Base-by-base conservation (phyloP, 1,140 invertebrate genomes). In the Papilio machaon region DNA sequence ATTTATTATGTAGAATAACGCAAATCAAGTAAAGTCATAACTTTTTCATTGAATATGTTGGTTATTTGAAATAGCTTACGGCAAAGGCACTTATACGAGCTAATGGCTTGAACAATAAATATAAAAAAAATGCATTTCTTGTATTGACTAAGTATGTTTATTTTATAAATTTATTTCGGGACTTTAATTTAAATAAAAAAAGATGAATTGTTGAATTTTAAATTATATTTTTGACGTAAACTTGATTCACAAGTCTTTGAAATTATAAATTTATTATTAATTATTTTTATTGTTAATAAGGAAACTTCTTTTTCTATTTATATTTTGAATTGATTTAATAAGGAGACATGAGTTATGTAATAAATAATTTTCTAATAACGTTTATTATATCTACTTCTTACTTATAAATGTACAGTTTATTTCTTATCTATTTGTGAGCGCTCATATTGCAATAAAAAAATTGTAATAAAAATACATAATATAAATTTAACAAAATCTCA, bases 381-480 rank as follows among this genome's bases (percentile, higher is more conserved):
- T 19, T 11, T 30, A 64, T 30, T 35, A 23, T 35, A 15, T 75
- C 8, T 75, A 46, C 47, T 75, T 23, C 46, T 73, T 74, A 74
- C 47, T 46, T 74, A 17, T 58, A 64, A 13, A n/a, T 75, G n/a
- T 75, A 75, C 23, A 75, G 9, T 19, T 75, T 73, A 73, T 75
- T 75, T 46, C 30, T 30, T 75, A 23, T 75, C 70, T 75, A 75
- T 75, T 75, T 75, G 73, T 75, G 43, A 52, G n/a, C 23, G n/a
- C 46, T 75, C 23, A 52, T 23, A 23, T 38, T 73, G 43, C 43
- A 49, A 75, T 52, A 52, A 75, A 75, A 75, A 46, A 49, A 73
- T 15, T 46, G 15, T 30, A 13, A 52, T 52, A 75, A 49, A 75
- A 75, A 75, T 75, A 19, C 46, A 2, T 64, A 30, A 13, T 30